phyloP scores from a whole-genome alignment of 2,113 vertebrate species.

The Cinclus cinclus region DNA sequence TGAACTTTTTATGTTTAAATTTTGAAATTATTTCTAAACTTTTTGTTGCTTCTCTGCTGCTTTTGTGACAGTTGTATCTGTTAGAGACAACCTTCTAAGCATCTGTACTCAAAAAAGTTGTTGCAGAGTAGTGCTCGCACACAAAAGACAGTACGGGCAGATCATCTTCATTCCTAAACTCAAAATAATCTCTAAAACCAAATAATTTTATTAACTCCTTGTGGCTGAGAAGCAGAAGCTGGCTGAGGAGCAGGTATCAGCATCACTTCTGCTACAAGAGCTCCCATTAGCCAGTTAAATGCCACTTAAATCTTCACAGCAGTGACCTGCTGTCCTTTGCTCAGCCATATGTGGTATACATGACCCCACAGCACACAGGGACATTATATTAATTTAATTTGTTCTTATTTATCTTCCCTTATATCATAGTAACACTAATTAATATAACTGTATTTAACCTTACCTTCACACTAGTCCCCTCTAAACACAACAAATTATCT shows the following conservation, averaged over 20 bases:
- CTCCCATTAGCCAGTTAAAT: not conserved
- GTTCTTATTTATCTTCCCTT: not conserved
- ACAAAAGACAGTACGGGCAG: not conserved
- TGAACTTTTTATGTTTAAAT: not conserved
- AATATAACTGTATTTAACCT: not conserved
- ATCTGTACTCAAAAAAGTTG: not conserved
- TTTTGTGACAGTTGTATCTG: not conserved
- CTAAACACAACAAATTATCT: not conserved
- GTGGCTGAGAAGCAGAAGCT: not conserved
- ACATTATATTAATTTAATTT: not conserved
- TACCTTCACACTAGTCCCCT: not conserved
- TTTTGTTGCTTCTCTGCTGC: not conserved
- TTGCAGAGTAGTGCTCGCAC: not conserved
- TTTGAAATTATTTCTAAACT: not conserved
- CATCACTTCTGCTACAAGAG: not conserved
- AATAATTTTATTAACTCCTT: not conserved
- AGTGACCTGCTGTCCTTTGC: not conserved
- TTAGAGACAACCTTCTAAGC: not conserved
- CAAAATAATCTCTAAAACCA: not conserved
- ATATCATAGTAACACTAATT: not conserved
- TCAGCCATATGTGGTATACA: not conserved
- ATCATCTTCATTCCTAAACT: not conserved
- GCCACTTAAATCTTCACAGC: not conserved
- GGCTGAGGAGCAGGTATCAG: not conserved
- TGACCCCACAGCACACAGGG: not conserved